These are phyloP conservation scores for Protaetia brevitarsis DNA, from an alignment of 1,140 invertebrate genomes.

Conservation along the genomic window DNA sequence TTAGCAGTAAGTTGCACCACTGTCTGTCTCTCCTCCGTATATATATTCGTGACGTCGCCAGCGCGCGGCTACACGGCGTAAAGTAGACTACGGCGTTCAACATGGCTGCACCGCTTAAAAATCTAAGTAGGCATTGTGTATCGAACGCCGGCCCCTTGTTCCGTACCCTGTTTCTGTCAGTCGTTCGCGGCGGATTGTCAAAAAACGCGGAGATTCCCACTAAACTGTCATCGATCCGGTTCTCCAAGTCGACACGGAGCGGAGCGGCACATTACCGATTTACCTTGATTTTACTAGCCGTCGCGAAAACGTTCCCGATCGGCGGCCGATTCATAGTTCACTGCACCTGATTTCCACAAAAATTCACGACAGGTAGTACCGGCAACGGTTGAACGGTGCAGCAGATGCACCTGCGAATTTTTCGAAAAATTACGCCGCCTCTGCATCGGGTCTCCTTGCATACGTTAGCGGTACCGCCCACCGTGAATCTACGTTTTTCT, in stretches of 20 bases:
- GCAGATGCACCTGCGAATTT: background rate
- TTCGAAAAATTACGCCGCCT: no score
- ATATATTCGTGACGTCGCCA: constrained; percentile 39
- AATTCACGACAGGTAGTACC: constrained; percentile 12
- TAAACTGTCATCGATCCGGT: constrained; percentile 20
- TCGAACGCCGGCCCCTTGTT: constrained; percentile 11
- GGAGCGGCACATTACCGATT: background rate
- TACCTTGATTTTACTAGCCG: constrained; percentile 18
- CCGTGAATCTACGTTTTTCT: background rate
- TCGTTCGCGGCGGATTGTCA: background rate
- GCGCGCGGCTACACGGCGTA: constrained; percentile 29
- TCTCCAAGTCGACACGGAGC: constrained; percentile 1
- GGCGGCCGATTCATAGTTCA: constrained; percentile 18
- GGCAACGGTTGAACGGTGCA: background rate
- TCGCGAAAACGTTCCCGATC: constrained; percentile 4
- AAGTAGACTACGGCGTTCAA: constrained; percentile 29
- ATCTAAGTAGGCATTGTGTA: background rate
- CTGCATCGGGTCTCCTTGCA: background rate
- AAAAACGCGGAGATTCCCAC: background rate
- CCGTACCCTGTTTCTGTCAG: background rate
- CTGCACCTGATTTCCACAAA: constrained; percentile 13
- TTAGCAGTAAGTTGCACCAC: constrained; percentile 79
- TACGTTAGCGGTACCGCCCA: constrained; percentile 26
- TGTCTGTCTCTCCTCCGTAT: constrained; percentile 20
- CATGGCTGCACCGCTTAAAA: constrained; percentile 31